phyloP scores from a whole-genome alignment of 2,888 invertebrate genomes.

The Mythimna ferrago region DNA sequence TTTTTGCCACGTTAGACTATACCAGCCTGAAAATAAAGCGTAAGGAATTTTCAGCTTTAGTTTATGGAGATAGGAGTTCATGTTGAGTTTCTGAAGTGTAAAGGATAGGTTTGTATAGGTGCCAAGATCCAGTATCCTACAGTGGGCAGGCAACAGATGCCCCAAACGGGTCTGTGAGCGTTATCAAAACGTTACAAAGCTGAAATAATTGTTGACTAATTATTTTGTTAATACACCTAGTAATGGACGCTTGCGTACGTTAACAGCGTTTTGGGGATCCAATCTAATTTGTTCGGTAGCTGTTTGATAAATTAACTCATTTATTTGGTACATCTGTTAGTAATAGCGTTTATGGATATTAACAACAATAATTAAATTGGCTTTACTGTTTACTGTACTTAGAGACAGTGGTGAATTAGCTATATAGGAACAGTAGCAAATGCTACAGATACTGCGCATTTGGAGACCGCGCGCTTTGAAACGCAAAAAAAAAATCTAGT shows the following conservation, averaged over 20 bases:
- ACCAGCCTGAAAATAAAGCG: conserved; percentile 13
- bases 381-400: neutral
- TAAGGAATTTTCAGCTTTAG: conserved; percentile 66
- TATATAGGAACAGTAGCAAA: no score
- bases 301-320: conserved; percentile 54
- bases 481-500: no score
- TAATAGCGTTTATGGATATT: conserved; percentile 46
- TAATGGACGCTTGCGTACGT: conserved; percentile 67
- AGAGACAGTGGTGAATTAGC: no score
- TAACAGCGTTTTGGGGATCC: conserved; percentile 63
- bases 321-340: conserved; percentile 40
- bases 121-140: conserved; percentile 72
- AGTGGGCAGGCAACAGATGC: conserved; percentile 86
- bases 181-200: conserved; percentile 78
- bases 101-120: conserved; percentile 62
- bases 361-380: conserved; percentile 21
- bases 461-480: no score
- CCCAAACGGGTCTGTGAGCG: conserved; percentile 78
- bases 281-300: conserved; percentile 67
- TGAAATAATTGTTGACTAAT: conserved; percentile 83
- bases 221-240: conserved; percentile 81
- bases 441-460: no score
- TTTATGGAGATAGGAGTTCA: conserved; percentile 46
- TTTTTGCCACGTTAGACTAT: conserved; percentile 40
- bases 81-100: conserved; percentile 14